Base-by-base conservation (phyloP, 2,113 vertebrate species). In the Epinephelus fuscoguttatus region DNA sequence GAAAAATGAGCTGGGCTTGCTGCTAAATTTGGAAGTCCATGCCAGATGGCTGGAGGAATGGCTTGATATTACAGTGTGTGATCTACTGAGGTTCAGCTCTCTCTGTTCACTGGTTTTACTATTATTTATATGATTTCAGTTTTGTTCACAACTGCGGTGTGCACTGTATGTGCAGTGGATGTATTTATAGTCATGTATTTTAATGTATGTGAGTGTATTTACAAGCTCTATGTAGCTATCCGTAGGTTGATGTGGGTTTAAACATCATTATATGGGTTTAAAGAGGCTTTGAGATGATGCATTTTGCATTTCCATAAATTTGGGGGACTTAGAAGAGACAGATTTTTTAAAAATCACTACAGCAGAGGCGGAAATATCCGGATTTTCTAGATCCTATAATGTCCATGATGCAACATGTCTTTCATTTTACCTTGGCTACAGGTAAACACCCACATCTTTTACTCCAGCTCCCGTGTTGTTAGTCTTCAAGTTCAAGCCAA, bases 41-140 rank as follows among this genome's bases (percentile, higher is more conserved):
- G 81, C 83, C 93, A 94, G 91, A 94, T 94, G 93, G 93, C 84
- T 77, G 74, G 42, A 77, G 70, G 70, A 91, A 85, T 56, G 60
- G 83, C 71, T 91, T 78, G 70, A 81, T 78, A 86, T 61, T 78
- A 69, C 73, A 70, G 50, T 70, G 74, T 82, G 80, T 80, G 67
- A 73, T 83, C 70, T 49, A 45, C 62, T 50, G 8, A 52, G 47
- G 72, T 78, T 81, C 74, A 66, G 0, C 62, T 81, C 45, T 82
- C 57, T 70, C 56, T 83, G 42, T 66, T 80, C 67, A 50, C 5
- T 56, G 4, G 67, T 68, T 71, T 21, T 27, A 47, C 7, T 13
- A 45, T 67, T 77, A 50, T 78, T 78, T 49, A 45, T 59, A 49
- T 27, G 4, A 55, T 49, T 62, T 78, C 0, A 40, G 80, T 63